Evolutionary conservation across 1,140 invertebrate genomes (phyloP), one percentile per base, ranked within the genome.

Genomic region (Ladona fulva): DNA sequence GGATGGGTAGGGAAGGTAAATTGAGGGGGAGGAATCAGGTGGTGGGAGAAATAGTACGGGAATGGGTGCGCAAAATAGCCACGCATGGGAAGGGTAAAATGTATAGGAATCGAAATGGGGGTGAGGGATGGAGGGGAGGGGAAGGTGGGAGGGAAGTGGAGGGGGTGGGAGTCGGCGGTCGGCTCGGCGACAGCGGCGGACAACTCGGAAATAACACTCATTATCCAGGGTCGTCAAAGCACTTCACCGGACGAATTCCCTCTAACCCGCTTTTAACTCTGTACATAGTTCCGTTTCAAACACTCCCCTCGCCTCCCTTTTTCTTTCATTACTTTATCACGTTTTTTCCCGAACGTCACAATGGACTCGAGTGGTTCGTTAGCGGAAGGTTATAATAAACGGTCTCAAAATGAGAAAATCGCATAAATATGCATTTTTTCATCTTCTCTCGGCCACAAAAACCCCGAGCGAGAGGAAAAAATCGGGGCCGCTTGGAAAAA

Each of bases 221-320:
- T 66, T 66, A 66, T 66, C 52, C 52, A 12, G 52, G 52, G 3
- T 66, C 52, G 52, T 66, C 52, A 66, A 66, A 66, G 52, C 52
- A 66, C 52, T 66, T 66, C 52, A 66, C 52, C 52, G 52, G 52
- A 66, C 52, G 52, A 66, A 66, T 66, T 66, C 52, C 52, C 52
- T 66, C 52, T 22, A 66, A 66, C 52, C 52, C 52, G 52, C 52
- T 66, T 66, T 66, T 66, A 66, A 66, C 52, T 66, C 52, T 19
- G 52, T 66, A 66, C 52, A 66, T 66, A 66, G 52, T 66, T 66
- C 52, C n/a, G 52, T 66, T 66, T 66, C 52, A 66, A 66, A 66
- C 52, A 66, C 52, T 66, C 52, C 52, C 52, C 52, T 52, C 44
- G 10, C 44, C 44, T 66, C 3, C 52, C n/a, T 66, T 66, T 22